phyloP scores from a whole-genome alignment of 2,797 vertebrate species.

The Molothrus aeneus region DNA sequence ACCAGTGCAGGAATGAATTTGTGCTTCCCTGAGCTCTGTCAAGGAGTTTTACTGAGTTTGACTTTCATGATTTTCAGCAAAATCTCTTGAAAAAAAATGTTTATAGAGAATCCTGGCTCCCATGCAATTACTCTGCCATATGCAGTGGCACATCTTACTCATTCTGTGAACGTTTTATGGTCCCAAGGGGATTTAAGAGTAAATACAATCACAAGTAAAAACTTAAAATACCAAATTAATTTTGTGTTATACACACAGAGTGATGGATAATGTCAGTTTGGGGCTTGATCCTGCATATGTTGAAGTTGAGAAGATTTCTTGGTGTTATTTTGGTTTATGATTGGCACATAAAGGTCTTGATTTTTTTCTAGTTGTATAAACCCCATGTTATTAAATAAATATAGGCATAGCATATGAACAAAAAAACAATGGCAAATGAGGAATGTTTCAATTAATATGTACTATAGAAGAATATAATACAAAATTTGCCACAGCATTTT shows the following conservation, averaged over 20 bases:
- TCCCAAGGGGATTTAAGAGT: background rate
- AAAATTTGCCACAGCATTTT: background rate
- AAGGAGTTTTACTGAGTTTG: background rate
- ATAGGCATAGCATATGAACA: background rate
- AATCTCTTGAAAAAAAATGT: background rate
- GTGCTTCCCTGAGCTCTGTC: background rate
- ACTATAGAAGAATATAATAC: background rate
- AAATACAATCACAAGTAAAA: background rate
- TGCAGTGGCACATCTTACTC: background rate
- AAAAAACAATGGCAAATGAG: background rate
- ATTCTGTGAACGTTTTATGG: background rate
- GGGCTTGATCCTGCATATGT: background rate
- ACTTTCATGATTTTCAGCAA: background rate
- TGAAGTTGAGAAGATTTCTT: background rate
- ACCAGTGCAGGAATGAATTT: background rate
- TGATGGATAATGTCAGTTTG: background rate
- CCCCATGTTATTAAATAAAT: background rate
- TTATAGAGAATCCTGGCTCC: background rate
- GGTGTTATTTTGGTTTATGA: background rate
- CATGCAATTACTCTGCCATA: background rate
- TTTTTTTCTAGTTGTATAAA: background rate
- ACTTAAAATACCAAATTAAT: constrained; percentile 35
- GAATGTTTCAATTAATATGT: background rate
- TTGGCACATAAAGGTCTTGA: background rate
- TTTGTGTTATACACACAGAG: background rate